Evolutionary conservation across 1,140 invertebrate species (phyloP), one percentile per base, ranked within the genome.

Genomic region (Cydia fagiglandana): DNA sequence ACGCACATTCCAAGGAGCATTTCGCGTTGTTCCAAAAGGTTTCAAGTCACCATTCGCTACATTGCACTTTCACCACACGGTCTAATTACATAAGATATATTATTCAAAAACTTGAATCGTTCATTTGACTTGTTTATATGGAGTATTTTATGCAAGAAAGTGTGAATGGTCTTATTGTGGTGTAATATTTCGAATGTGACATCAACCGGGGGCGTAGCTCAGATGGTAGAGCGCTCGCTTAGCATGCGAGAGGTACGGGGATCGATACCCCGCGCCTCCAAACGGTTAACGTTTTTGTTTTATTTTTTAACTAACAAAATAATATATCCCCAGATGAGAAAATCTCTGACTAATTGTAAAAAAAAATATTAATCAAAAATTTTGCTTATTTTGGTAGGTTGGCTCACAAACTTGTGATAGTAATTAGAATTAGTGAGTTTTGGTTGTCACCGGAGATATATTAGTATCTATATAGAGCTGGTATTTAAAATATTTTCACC

Each of bases 181-280:
- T 24, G 56, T 17, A 20, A 5, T 66, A 38, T 66, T 66, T 66
- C 64, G 64, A 15, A 12, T 2, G 2, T 12, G 56, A 61, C 34
- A 2, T 66, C 28, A 24, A 53, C 20, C 20, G 73, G 53, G 53
- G 45, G 73, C 73, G 45, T 74, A 74, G 38, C 45, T 75, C 34
- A 75, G 53, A 41, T 75, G 74, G 74, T 75, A 75, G 61, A 75
- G 50, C 74, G 53, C 50, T 53, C 45, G 74, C 61, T 64, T 61
- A 75, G 53, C 61, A 75, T 64, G 74, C 38, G 74, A 74, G 45
- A 53, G 45, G 73, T 74, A 74, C 45, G 24, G 73, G 45, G 53
- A 56, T 53, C 45, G 53, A 53, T 74, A 53, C 45, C 73, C 53
- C 24, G 73, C 73, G 73, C 73, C 73, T 70, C 66, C 66, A 70